Conservation (phyloP, 2,888 invertebrate genomes). For the Xylophagus ater region DNA sequence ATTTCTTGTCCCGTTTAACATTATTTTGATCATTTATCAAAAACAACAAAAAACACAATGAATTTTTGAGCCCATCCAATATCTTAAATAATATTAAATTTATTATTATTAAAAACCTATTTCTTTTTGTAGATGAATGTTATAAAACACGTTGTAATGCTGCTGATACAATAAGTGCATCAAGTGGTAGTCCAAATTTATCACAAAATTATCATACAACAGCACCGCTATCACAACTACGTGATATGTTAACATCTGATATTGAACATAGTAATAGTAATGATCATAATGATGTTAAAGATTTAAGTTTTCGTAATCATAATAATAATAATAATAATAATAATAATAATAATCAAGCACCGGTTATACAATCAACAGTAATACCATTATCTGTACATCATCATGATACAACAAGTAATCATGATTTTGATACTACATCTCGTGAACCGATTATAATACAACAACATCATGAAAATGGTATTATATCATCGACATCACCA, state of each 20-base stretch:
- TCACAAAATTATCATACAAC: slow-evolving; percentile 30
- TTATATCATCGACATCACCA: slow-evolving; percentile 32
- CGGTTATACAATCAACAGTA: slow-evolving; percentile 38
- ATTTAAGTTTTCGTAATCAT: slow-evolving; percentile 36
- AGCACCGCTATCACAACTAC: slow-evolving; percentile 37
- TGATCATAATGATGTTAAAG: slow-evolving; percentile 40
- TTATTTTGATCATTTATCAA: not conserved
- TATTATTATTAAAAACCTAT: not conserved
- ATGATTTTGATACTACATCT: slow-evolving; percentile 36
- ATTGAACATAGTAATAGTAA: slow-evolving; percentile 34
- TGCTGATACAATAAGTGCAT: slow-evolving; percentile 46
- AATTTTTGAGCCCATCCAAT: slow-evolving; percentile 3
- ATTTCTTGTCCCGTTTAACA: too few species aligned
- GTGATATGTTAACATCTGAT: slow-evolving; percentile 38
- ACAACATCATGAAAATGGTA: slow-evolving; percentile 32
- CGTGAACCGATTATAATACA: slow-evolving; percentile 24
- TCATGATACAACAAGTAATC: slow-evolving; percentile 37
- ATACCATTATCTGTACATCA: slow-evolving; percentile 27
- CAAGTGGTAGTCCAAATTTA: slow-evolving; percentile 42
- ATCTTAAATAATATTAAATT: not conserved
- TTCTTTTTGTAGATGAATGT: slow-evolving; percentile 29
- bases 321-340: slow-evolving; percentile 21
- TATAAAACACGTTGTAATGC: slow-evolving; percentile 37
- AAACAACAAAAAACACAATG: not conserved
- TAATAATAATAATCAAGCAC: slow-evolving; percentile 31